Evolutionary conservation across 2,797 vertebrate genomes (phyloP).

Genomic region (Stomatorhinus walkeri): DNA sequence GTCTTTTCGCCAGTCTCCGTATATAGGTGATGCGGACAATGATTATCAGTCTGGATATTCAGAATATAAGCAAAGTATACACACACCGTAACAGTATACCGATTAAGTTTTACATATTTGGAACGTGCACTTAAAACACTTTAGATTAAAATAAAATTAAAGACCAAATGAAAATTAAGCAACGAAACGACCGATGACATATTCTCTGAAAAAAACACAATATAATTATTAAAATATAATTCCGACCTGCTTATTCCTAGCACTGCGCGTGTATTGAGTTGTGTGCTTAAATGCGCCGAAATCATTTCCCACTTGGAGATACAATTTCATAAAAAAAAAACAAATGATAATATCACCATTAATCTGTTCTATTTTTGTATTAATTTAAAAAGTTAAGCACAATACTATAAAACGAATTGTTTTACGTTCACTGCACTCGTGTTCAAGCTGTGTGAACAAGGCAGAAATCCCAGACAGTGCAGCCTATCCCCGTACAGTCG

Average conservation of each 20-base stretch:
- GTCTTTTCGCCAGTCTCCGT: slow-evolving; percentile 39
- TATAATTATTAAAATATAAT: background rate
- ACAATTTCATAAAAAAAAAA: background rate
- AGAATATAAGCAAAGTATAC: background rate
- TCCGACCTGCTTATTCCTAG: background rate
- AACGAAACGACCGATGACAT: background rate
- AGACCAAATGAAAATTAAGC: background rate
- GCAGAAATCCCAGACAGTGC: slow-evolving; percentile 63
- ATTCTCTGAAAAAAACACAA: background rate
- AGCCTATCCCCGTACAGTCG: slow-evolving; percentile 80
- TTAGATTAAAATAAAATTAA: background rate
- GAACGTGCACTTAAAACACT: background rate
- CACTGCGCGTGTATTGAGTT: background rate
- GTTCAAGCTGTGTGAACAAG: slow-evolving; percentile 46
- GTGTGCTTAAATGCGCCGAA: background rate
- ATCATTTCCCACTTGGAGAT: background rate
- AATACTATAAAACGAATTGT: background rate
- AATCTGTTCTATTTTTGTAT: background rate
- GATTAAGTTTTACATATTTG: background rate
- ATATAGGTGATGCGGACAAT: slow-evolving; percentile 28
- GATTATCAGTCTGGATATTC: background rate
- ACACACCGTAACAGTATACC: background rate
- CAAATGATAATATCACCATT: background rate
- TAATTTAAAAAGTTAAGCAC: background rate
- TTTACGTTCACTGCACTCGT: slow-evolving; percentile 5